A percentile compares a stretch with the other conserved stretches of the same genome.
These are phyloP conservation scores for Magallana nippona DNA, from an alignment of 2,888 invertebrate species.

Conservation along the genomic window DNA sequence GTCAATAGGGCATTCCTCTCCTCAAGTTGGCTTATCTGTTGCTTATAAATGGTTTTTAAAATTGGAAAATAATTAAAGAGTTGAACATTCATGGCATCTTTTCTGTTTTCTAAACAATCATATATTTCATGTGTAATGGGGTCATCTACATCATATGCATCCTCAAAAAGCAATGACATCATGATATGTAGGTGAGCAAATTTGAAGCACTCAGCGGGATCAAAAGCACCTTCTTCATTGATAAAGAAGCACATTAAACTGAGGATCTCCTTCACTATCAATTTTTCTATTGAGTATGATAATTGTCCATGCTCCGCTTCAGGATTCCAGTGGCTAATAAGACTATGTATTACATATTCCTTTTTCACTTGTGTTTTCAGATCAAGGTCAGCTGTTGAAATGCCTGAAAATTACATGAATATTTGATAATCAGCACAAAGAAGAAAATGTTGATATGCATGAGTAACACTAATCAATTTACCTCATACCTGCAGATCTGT, in stretches of 20 bases:
- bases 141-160: conserved; percentile 63
- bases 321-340: conserved; percentile 57
- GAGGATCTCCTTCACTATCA: conserved; percentile 62
- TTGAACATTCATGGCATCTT: conserved; percentile 41
- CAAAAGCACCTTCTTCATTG: conserved; percentile 56
- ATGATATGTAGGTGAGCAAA: conserved; percentile 67
- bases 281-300: conserved; percentile 58
- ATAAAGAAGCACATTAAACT: conserved; percentile 59
- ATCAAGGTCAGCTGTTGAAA: conserved; percentile 62
- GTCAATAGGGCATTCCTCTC: conserved; percentile 59
- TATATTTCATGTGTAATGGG: conserved; percentile 62
- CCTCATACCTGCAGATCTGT: no score
- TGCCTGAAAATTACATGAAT: conserved; percentile 57
- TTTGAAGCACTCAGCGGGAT: conserved; percentile 60
- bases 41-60: conserved; percentile 48
- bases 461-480: no score
- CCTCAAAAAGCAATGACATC: conserved; percentile 65
- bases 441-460: no score
- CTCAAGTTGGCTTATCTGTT: conserved; percentile 52
- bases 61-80: conserved; percentile 56
- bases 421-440: background rate
- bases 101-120: conserved; percentile 42
- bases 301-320: conserved; percentile 48
- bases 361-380: conserved; percentile 64
- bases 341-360: conserved; percentile 61